These are phyloP conservation scores for Dynastes tityus DNA, from an alignment of 2,888 invertebrate species.

Conservation along the genomic window DNA sequence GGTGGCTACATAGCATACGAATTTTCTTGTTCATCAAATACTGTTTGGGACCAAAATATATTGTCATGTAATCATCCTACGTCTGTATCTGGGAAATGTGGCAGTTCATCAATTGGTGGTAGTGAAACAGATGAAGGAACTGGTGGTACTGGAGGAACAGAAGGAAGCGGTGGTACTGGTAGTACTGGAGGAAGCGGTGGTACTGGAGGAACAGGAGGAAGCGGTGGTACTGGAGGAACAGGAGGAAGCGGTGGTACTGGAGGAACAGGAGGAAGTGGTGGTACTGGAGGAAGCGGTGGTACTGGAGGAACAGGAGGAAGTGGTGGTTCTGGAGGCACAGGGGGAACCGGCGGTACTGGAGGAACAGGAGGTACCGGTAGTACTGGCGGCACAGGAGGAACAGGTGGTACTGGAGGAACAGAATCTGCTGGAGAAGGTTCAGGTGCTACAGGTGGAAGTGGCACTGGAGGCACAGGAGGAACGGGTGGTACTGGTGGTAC, in stretches of 20 bases:
- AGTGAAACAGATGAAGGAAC: slow-evolving; percentile 31
- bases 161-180: slow-evolving; percentile 37
- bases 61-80: slow-evolving; percentile 82
- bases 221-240: slow-evolving; percentile 24
- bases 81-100: slow-evolving; percentile 70
- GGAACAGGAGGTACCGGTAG: slow-evolving; percentile 11
- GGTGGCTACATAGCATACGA: slow-evolving; percentile 71
- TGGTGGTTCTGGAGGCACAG: slow-evolving; percentile 43
- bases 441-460: slow-evolving; percentile 14
- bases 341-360: slow-evolving; percentile 5
- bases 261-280: slow-evolving; percentile 44
- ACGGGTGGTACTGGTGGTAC: neutral
- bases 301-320: slow-evolving; percentile 38
- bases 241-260: slow-evolving; percentile 51
- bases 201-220: slow-evolving; percentile 32
- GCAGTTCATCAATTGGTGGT: slow-evolving; percentile 22
- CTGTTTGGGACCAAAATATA: slow-evolving; percentile 82
- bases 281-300: slow-evolving; percentile 25
- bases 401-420: slow-evolving; percentile 15
- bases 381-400: slow-evolving; percentile 14
- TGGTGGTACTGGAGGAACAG: slow-evolving; percentile 35
- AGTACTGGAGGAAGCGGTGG: slow-evolving; percentile 26
- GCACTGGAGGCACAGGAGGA: slow-evolving; percentile 3
- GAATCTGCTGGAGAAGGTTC: slow-evolving; percentile 30
- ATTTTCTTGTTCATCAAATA: slow-evolving; percentile 83